Evolutionary conservation across 2,113 vertebrate species (phyloP).

Genomic region (Cynoglossus semilaevis): DNA sequence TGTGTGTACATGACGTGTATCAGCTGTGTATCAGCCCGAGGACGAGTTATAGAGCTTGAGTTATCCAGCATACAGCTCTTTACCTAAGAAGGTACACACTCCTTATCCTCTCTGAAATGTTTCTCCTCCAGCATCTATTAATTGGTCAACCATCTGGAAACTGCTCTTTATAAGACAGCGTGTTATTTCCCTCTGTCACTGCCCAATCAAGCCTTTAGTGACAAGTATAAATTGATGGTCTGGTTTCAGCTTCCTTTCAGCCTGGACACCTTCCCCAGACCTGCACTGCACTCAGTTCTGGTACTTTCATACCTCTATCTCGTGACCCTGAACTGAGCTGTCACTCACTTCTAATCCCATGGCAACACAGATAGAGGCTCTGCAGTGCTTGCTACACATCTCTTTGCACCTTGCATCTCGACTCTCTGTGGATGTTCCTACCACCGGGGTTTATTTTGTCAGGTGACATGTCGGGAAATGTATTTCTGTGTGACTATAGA

Average conservation of each 20-base stretch:
- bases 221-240: slow-evolving; percentile 13
- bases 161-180: slow-evolving; percentile 16
- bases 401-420: slow-evolving; percentile 15
- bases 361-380: slow-evolving; percentile 23
- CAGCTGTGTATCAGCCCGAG: no score
- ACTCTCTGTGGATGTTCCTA: slow-evolving; percentile 7
- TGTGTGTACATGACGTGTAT: no score
- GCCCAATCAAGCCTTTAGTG: slow-evolving; percentile 38
- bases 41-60: no score
- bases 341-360: slow-evolving; percentile 39
- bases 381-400: slow-evolving; percentile 27
- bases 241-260: slow-evolving; percentile 12
- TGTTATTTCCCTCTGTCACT: slow-evolving; percentile 7
- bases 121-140: background rate
- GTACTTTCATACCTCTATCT: slow-evolving; percentile 15
- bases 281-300: slow-evolving; percentile 2
- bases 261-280: slow-evolving; percentile 3
- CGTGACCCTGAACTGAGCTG: slow-evolving; percentile 45
- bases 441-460: slow-evolving; percentile 4
- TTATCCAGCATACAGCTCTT: no score
- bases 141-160: slow-evolving; percentile 40
- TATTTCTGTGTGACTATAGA: slow-evolving; percentile 13
- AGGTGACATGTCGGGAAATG: slow-evolving; percentile 15
- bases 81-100: no score
- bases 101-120: no score